Evolutionary conservation across 2,113 vertebrate species (phyloP).

Genomic region (Haplochromis vanheusdeni): DNA sequence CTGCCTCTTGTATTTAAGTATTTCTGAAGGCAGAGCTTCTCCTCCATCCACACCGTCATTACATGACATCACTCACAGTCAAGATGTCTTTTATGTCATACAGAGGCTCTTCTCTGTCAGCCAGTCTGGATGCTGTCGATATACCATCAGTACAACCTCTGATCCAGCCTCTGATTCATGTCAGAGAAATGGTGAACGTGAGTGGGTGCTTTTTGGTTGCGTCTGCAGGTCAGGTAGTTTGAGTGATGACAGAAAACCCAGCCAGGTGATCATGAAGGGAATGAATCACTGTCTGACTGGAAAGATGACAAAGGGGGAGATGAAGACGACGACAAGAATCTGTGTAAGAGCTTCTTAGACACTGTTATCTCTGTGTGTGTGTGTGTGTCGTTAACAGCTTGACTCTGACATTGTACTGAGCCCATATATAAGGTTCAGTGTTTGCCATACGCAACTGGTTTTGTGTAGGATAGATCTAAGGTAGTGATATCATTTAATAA

Average conservation of each 20-base stretch:
- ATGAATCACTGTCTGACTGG: constrained; percentile 46
- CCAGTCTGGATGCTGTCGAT: background rate
- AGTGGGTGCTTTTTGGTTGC: background rate
- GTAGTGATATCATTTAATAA: background rate
- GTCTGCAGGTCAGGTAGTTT: constrained; percentile 1
- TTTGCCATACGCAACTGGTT: background rate
- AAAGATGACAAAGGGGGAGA: background rate
- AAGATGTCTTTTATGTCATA: background rate
- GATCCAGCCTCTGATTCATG: constrained; percentile 27
- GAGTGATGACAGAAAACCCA: constrained; percentile 22
- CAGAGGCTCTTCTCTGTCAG: background rate
- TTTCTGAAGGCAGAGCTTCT: background rate
- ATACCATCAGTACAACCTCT: background rate
- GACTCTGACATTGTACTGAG: background rate
- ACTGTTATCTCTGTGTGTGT: background rate
- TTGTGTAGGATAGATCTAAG: background rate
- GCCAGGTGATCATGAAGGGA: constrained; percentile 9
- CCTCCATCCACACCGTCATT: background rate
- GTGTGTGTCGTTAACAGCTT: background rate
- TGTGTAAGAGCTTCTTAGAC: background rate
- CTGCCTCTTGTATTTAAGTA: background rate
- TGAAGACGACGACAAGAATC: background rate
- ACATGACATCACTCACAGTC: constrained; percentile 20
- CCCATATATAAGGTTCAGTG: background rate
- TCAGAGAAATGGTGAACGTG: background rate